Base-by-base conservation (phyloP, 2,888 invertebrate genomes). In the Phalera bucephala region DNA sequence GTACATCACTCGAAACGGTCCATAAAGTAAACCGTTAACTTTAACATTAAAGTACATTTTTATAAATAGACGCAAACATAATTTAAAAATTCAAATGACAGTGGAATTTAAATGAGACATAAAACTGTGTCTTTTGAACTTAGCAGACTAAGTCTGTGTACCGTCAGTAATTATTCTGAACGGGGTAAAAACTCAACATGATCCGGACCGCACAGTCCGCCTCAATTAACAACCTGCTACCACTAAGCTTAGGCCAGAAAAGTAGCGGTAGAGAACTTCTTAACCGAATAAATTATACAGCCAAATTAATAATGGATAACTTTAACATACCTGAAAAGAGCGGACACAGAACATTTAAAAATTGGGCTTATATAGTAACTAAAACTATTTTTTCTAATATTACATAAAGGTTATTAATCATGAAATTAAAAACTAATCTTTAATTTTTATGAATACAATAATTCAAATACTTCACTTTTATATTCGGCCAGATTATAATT, bases 31-130 rank as follows among this genome's bases (percentile, higher is more conserved):
- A 25, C 8, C 13, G 13, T 13, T 8, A 26, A 13, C 14, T 13
- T 5, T n/a, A 26, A 46, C 45, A 51, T 48, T 44, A 45, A 57
- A 55, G 47, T 53, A 52, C 54, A 58, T 58, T 63, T 59, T 48
- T 52, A 56, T 61, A 63, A 63, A 54, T 55, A 68, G 64, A 46
- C 39, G 14, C 38, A 39, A 52, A 51, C 55, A 56, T 48, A 63
- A 54, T 60, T 60, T 59, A 49, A 58, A 64, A 64, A 68, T 68
- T 64, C 60, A 66, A 71, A 70, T 69, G 64, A 64, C 53, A 54
- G 60, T 64, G 67, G 63, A 75, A 72, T 67, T 69, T 72, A 66
- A 76, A 75, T 65, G 75, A 73, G 40, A 51, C 52, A 67, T 66
- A 65, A 76, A 72, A 59, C 51, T 56, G 49, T 59, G 50, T 55